These are phyloP conservation scores for Noturus placidus DNA, from an alignment of 2,113 vertebrate species.

Conservation along the genomic window DNA sequence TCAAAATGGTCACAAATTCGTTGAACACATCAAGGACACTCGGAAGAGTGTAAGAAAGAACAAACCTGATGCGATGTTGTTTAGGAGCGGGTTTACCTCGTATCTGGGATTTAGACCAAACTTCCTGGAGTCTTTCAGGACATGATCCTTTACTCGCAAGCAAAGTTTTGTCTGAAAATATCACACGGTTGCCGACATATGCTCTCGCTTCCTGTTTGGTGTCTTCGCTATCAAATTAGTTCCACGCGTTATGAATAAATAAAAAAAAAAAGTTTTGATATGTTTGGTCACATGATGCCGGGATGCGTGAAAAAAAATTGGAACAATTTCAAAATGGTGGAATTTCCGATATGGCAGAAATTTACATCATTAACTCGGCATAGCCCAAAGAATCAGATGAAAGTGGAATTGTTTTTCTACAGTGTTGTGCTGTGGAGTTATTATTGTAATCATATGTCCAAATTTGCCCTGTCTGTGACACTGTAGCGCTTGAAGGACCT, in stretches of 20 bases:
- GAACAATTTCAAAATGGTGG: background rate
- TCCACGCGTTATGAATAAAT: background rate
- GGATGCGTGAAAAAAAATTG: background rate
- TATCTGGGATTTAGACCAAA: background rate
- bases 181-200: background rate
- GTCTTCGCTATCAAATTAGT: background rate
- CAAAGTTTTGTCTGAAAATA: background rate
- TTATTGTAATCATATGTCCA: too few relatives aligned
- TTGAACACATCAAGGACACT: background rate
- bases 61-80: background rate
- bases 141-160: background rate
- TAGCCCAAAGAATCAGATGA: background rate
- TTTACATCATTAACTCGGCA: background rate
- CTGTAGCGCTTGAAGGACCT: too few relatives aligned
- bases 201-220: background rate
- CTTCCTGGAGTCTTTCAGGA: background rate
- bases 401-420: background rate
- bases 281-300: background rate
- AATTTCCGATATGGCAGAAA: background rate
- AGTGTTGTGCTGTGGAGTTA: background rate
- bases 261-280: background rate
- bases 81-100: too few relatives aligned
- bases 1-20: background rate
- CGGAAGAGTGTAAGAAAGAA: background rate
- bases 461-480: too few relatives aligned